Conservation (phyloP, 2,797 vertebrate species). For the Catharus ustulatus region DNA sequence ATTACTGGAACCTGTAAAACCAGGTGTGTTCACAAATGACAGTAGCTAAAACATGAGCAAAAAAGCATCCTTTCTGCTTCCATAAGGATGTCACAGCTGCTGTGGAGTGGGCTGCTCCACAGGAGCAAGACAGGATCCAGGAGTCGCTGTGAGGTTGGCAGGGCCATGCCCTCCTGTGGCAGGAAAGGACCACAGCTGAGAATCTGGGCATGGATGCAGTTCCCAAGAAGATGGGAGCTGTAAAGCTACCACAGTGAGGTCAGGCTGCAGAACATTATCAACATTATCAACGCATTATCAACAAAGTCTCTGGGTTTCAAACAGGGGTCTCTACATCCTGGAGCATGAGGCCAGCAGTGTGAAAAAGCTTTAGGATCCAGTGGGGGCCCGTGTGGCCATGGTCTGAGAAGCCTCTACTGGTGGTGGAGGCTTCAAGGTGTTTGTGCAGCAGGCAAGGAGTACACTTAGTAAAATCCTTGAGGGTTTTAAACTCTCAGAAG, state of each 20-base stretch:
- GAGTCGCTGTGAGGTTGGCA: accelerated
- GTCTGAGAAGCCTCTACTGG: background rate
- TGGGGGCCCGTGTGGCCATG: background rate
- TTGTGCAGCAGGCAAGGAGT: background rate
- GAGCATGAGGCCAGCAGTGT: background rate
- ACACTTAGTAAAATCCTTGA: background rate
- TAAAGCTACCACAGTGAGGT: background rate
- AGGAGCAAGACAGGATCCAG: background rate
- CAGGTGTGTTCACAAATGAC: background rate
- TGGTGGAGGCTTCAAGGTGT: accelerated
- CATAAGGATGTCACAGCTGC: background rate
- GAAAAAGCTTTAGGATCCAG: background rate
- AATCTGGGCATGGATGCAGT: background rate
- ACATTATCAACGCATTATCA: background rate
- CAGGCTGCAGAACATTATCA: background rate
- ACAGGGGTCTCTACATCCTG: background rate
- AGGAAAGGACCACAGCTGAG: background rate
- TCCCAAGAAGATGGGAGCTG: background rate
- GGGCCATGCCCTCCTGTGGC: accelerated
- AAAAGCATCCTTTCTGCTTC: background rate
- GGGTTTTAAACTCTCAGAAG: background rate
- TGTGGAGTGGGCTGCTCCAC: background rate
- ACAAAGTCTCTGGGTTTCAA: background rate
- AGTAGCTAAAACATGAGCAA: background rate
- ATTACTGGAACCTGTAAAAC: background rate